These are phyloP conservation scores for Pristionchus arcanus DNA, from an alignment of 2,888 invertebrate species.

Conservation along the genomic window DNA sequence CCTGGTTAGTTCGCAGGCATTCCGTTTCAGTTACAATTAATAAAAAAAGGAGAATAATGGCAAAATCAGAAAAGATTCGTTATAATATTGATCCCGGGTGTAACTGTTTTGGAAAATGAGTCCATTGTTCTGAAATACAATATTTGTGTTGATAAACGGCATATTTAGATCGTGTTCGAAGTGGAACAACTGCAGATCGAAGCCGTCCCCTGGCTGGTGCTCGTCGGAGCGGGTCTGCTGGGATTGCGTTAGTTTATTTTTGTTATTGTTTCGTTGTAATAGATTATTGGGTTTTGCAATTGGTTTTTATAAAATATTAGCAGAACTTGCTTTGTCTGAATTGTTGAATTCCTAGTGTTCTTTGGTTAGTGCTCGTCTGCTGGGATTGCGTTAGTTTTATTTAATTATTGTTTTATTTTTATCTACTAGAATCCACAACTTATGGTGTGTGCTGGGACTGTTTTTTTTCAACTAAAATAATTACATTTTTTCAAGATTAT, in stretches of 20 bases:
- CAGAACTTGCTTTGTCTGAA: too few species aligned
- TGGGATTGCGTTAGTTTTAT: conserved; percentile 75
- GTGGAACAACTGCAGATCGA: conserved; percentile 90
- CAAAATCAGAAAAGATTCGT: background rate
- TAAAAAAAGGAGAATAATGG: background rate
- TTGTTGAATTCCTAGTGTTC: too few species aligned
- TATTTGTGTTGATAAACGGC: too few species aligned
- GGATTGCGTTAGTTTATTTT: conserved; percentile 72
- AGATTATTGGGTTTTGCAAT: too few species aligned
- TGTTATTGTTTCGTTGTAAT: background rate
- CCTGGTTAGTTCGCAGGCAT: background rate
- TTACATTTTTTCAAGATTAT: too few species aligned
- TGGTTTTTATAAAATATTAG: too few species aligned
- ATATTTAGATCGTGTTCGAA: conserved; percentile 81
- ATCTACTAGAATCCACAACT: too few species aligned
- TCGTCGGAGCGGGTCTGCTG: conserved; percentile 86
- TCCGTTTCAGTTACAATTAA: too few species aligned
- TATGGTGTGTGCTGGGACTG: too few species aligned
- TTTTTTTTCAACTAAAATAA: background rate
- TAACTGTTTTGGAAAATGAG: too few species aligned
- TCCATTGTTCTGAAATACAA: too few species aligned
- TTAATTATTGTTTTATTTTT: background rate
- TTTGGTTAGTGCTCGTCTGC: conserved; percentile 89
- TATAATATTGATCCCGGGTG: too few species aligned
- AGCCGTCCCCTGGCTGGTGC: conserved; percentile 90